Evolutionary conservation across 2,888 invertebrate genomes (phyloP), one percentile per base, ranked within the genome.

Genomic region (Lepidocyrtoides sp.): DNA sequence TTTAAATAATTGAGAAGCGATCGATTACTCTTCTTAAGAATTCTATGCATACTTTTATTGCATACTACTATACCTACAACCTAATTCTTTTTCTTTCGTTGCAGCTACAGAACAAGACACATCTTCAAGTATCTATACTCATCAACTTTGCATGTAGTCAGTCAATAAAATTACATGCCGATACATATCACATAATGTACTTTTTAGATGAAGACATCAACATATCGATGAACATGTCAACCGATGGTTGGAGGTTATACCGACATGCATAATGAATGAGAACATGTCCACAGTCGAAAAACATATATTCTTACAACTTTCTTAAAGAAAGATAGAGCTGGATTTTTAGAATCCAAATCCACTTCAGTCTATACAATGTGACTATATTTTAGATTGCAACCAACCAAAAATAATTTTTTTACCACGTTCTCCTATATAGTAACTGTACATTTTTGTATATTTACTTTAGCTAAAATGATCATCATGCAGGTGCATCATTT

Each of bases 151-250:
- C 36, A 36, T 36, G 3, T 48, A 14, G 48, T 7, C 12, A 2
- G 48, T 7, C 48, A 7, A 10, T 48, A 48, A 48, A 48, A 48
- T 14, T 48, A 48, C 48, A 48, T 48, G 12, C 48, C 7, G 36
- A 36, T 36, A 48, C 48, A 48, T n/a, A 48, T 48, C 48, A 10
- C 23, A 23, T 57, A 20, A 57, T 23, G 57, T 17, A 84, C 20
- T 60, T 60, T 83, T 77, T 57, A 29, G 77, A 90, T 90, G 66
- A 90, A 90, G 90, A 84, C 84, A 90, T 90, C 90, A 90, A 23
- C 75, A 36, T 75, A 85, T 84, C 69, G 84, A 29, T 23, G 79
- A 90, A 79, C 90, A 57, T 90, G 90, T 85, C 90, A 83, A 89
- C 72, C 83, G 83, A 83, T 83, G 44, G 44, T 32, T 57, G 60